Evolutionary conservation across 64 coral and sea anemone species (phyloP), one percentile per base, ranked within the genome.

Genomic region (Exaiptasia diaphana): DNA sequence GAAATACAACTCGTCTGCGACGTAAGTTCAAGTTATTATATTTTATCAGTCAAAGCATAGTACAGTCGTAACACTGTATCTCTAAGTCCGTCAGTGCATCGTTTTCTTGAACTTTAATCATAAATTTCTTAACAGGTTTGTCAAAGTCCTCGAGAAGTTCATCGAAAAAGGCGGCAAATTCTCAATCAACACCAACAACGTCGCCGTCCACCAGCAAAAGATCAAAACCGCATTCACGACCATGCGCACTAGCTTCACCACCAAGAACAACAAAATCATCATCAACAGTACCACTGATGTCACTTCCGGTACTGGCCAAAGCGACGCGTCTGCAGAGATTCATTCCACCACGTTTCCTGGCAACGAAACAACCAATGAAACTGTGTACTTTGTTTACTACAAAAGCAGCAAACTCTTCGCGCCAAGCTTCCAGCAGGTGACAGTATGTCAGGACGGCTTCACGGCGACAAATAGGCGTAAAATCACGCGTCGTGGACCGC

Each of bases 321-420:
- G 35, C 5, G 80, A 63, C 12, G 80, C 90, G 0, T 75, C 63
- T 15, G 85, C 93, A 36, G 72, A 48, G 0, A 85, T 99, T 29
- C 90, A 89, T 5, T 37, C 39, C 0, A 79, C 85, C 0, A 76
- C 70, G 13, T 38, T 99, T 6, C 23, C 43, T 23, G 62, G 21
- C 5, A 82, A 86, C 45, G 63, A 29, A 3, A 61, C 85, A 6
- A 64, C 33, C 4, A 93, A 92, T 12, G 70, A 78, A 20, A 93
- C 74, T 3, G 81, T 99, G 48, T 89, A 89, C 75, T 80, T 99
- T 38, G 86, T 99, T n/a, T 99, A 99, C 52, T 99, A 99, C 63
- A 87, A 83, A 39, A 99, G 41, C 23, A 76, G 85, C 24, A 93
- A 93, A 1, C 80, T 99, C 2, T 99, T 99, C 38, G 59, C 85